Evolutionary conservation across 2,888 invertebrate species (phyloP).

Genomic region (Cybosia mesomella): DNA sequence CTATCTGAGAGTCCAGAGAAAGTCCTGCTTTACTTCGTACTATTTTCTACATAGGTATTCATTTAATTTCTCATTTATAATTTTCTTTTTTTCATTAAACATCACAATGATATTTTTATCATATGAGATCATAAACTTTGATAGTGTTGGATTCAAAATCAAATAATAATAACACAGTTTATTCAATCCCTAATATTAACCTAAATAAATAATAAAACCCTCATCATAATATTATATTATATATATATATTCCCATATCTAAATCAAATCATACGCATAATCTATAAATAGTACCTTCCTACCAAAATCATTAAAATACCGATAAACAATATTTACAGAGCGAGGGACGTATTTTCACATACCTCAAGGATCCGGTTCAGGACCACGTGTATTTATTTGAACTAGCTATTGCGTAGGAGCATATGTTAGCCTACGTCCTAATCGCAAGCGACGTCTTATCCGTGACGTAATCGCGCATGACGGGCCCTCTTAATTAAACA

Average conservation of each 20-base stretch:
- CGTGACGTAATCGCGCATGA: conserved; percentile 76
- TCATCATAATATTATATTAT: background rate
- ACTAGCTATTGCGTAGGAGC: conserved; percentile 78
- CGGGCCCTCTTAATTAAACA: conserved; percentile 81
- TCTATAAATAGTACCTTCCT: conserved; percentile 9
- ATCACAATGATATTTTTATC: background rate
- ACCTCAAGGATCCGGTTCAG: conserved; percentile 77
- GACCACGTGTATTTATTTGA: conserved; percentile 83
- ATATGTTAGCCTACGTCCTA: conserved; percentile 75
- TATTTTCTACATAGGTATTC: background rate
- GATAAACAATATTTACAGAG: conserved; percentile 32
- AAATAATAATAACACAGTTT: background rate
- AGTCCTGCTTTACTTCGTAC: background rate
- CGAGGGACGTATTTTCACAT: conserved; percentile 70
- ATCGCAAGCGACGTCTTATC: conserved; percentile 74
- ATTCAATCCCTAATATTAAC: background rate
- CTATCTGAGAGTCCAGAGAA: background rate
- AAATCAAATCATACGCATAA: background rate
- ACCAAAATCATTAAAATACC: conserved; percentile 11
- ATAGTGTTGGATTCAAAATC: background rate
- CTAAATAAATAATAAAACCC: background rate
- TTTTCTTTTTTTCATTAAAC: too few relatives aligned
- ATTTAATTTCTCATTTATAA: background rate
- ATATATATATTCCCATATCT: background rate
- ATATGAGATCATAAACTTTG: background rate